Evolutionary conservation across 2,113 vertebrate species (phyloP).

Genomic region (Rhea pennata): DNA sequence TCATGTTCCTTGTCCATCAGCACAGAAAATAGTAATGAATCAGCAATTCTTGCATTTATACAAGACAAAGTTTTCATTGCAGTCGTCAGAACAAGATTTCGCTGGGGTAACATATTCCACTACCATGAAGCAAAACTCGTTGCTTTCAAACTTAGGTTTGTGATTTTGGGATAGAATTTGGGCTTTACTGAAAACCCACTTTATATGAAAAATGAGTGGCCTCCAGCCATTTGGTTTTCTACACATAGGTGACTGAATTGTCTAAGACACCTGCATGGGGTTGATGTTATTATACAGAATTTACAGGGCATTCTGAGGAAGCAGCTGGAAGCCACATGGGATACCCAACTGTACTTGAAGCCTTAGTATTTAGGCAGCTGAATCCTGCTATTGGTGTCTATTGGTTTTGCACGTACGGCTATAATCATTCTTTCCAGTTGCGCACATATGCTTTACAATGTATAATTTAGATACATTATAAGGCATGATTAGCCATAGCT

Average conservation of each 20-base stretch:
- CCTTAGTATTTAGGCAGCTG: neutral
- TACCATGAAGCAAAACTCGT: neutral
- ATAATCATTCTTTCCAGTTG: neutral
- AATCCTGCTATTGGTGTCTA: neutral
- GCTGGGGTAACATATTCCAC: neutral
- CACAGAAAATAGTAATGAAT: neutral
- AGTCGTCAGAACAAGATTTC: neutral
- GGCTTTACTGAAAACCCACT: neutral
- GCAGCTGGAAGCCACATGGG: fast-evolving
- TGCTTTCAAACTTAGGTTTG: neutral
- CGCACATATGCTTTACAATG: neutral
- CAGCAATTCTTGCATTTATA: neutral
- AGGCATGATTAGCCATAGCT: neutral
- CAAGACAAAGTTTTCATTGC: neutral
- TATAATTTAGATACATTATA: neutral
- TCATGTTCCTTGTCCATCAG: neutral
- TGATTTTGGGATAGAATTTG: neutral
- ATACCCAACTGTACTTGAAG: neutral
- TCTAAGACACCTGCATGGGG: neutral
- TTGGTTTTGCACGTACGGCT: neutral
- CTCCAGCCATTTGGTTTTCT: neutral
- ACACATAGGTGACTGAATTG: neutral
- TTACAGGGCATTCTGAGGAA: neutral
- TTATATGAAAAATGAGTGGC: neutral
- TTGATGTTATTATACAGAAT: neutral